Evolutionary conservation across 1,140 invertebrate genomes (phyloP), one percentile per base, ranked within the genome.

Genomic region (Brachionus koreanus): DNA sequence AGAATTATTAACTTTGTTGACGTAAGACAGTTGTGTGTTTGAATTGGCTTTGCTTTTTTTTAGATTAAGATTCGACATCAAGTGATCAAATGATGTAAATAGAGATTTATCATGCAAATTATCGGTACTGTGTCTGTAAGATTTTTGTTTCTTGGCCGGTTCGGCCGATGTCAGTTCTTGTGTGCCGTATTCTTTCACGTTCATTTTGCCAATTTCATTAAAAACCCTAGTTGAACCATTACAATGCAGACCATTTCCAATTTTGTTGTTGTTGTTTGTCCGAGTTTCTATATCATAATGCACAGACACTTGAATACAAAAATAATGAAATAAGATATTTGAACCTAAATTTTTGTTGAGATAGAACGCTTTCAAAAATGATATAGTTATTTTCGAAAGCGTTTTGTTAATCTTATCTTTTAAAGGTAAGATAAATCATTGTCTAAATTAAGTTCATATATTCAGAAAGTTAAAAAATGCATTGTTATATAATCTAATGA

Each of bases 41-140:
- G 65, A 69, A 23, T 69, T 69, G 33, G 65, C 65, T 69, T 69
- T 69, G 19, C 39, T 69, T 69, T 69, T 69, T 39, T n/a, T 37
- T 37, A 69, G 65, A 69, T 69, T 69, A 69, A 69, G 19, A 19
- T 35, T 69, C 37, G 65, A 69, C 33, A 69, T 39, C 37, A 69
- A 39, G 16, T 69, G 65, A 37, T 69, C 65, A 37, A 69, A 69
- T 69, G 65, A 39, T 37, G 65, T 39, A 39, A 39, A 39, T 69
- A 39, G 3, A 12, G 65, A 37, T 12, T 69, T 69, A 69, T 69
- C 37, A 1, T 19, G 29, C 35, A 69, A 69, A 39, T 69, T 69
- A 12, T 69, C 65, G 6, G 65, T 39, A 10, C 65, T 69, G n/a
- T 69, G 65, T 16, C 65, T 10, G 19, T 37, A 69, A 5, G 65